Percentiles rank a stretch among this genome's conserved stretches.
These are phyloP conservation scores for Melanostoma mellinum DNA, from an alignment of 2,888 invertebrate genomes.

Conservation along the genomic window DNA sequence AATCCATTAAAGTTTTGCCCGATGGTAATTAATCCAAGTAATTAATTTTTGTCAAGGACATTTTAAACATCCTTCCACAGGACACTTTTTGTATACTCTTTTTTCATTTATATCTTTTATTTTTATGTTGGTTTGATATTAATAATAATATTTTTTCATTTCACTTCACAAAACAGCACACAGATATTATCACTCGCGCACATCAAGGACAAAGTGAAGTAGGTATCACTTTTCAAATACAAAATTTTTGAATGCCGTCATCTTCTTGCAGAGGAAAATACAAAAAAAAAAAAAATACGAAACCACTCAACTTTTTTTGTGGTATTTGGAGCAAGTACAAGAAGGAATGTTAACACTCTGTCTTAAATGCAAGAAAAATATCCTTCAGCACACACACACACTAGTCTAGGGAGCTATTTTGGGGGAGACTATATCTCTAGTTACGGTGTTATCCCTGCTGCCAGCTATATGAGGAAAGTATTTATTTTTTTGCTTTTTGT, in stretches of 20 bases:
- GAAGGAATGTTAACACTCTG: conserved; percentile 48
- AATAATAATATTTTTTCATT: neutral
- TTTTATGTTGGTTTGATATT: conserved; percentile 43
- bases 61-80: conserved; percentile 20
- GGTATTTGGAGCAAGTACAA: conserved; percentile 58
- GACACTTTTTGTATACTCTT: conserved; percentile 17
- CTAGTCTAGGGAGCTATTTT: neutral
- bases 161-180: conserved; percentile 44
- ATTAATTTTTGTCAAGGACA: conserved; percentile 21
- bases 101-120: conserved; percentile 28
- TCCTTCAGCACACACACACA: conserved; percentile 39
- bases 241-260: conserved; percentile 52
- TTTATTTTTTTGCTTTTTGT: neutral
- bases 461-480: neutral
- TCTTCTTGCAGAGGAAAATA: conserved; percentile 33
- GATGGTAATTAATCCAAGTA: conserved; percentile 44
- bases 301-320: conserved; percentile 29
- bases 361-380: conserved; percentile 27
- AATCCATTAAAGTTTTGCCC: conserved; percentile 57
- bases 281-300: conserved; percentile 12
- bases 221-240: conserved; percentile 47
- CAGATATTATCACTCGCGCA: conserved; percentile 51
- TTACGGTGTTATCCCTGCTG: conserved; percentile 39
- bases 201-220: conserved; percentile 50
- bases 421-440: neutral